Evolutionary conservation across 2,113 vertebrate species (phyloP), one percentile per base, ranked within the genome.

Genomic region (Coryphaenoides rupestris): DNA sequence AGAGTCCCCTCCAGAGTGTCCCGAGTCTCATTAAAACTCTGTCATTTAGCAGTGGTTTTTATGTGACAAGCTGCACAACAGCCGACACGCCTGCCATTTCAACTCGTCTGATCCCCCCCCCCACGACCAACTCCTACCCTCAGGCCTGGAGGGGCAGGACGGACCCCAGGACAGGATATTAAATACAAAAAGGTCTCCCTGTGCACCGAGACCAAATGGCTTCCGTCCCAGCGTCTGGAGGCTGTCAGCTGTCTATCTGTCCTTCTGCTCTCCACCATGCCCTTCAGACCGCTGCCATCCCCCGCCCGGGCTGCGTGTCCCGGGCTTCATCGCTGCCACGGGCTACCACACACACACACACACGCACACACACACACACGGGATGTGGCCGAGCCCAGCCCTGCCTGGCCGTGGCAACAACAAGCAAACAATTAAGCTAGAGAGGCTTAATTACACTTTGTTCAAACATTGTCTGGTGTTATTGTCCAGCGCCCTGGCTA

Each of bases 211-310:
- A 59, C 33, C 13, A 45, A 21, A 19, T 58, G 57, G 24, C 57
- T n/a, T 5, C 55, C 19, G 16, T 58, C 22, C n/a, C 13, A 33
- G 5, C 46, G 33, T 12, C 28, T 55, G 52, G 4, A n/a, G 19
- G 23, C 28, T 69, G 45, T 64, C 28, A 15, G 4, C 2, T 7
- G 46, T 55, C 19, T 12, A 2, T 58, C 14, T 26, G 57, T 26
- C 21, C 21, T 53, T 64, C 33, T 60, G 12, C 5, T 60, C 16
- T n/a, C n/a, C n/a, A n/a, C n/a, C 21, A 16, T 17, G 54, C 49
- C 59, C 40, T 58, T 65, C 9, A 54, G 40, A 28, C 5, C 14
- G 46, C 26, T 33, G 53, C 47, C 60, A 58, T 50, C 45, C 22
- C 55, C 24, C 3, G 60, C 28, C 64, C 50, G 46, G 33, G 13